These are phyloP conservation scores for Microcebus murinus DNA, from an alignment of 2,113 vertebrate species.

Conservation along the genomic window DNA sequence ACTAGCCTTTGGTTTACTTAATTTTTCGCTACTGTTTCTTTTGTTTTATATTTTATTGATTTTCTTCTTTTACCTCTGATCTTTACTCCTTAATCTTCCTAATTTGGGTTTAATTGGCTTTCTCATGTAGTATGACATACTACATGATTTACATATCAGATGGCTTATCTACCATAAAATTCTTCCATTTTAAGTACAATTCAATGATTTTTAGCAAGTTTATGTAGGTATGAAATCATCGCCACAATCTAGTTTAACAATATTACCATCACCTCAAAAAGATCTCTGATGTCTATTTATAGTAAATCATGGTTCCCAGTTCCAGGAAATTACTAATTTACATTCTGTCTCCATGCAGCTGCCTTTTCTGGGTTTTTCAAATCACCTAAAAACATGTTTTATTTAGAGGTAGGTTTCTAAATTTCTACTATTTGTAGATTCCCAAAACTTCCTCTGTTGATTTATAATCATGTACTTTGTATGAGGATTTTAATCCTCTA, in stretches of 20 bases:
- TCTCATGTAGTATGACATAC: background rate
- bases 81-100: background rate
- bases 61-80: background rate
- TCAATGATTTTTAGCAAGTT: background rate
- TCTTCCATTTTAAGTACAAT: background rate
- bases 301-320: background rate
- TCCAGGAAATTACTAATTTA: background rate
- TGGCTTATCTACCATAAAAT: background rate
- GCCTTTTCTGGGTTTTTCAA: background rate
- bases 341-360: background rate
- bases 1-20: background rate
- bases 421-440: background rate
- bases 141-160: background rate
- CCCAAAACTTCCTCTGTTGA: background rate
- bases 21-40: background rate
- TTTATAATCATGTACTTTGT: background rate
- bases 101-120: background rate
- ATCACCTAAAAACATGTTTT: background rate
- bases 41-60: background rate
- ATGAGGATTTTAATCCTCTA: background rate
- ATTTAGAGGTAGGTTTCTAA: constrained; percentile 14
- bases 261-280: background rate
- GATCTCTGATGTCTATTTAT: background rate
- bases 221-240: background rate
- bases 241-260: background rate